phyloP scores from a whole-genome alignment of 2,888 invertebrate genomes.

The Agrypnus murinus region DNA sequence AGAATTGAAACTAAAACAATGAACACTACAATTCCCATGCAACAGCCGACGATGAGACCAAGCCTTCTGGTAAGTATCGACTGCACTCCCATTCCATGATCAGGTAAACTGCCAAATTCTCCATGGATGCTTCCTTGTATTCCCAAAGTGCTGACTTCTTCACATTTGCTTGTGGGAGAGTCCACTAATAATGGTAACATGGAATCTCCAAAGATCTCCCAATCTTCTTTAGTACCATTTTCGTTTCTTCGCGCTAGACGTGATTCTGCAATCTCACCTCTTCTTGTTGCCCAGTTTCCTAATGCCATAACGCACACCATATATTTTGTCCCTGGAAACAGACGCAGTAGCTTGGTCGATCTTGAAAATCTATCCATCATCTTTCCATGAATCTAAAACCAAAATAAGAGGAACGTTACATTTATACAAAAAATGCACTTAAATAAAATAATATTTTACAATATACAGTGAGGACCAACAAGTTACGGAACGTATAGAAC shows the following conservation, averaged over 20 bases:
- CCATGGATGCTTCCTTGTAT: slow-evolving; percentile 81
- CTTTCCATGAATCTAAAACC: slow-evolving; percentile 83
- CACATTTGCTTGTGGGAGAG: slow-evolving; percentile 84
- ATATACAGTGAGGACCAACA: too few relatives aligned
- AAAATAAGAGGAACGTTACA: too few relatives aligned
- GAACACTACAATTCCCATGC: slow-evolving; percentile 90
- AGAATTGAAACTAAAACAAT: slow-evolving; percentile 88
- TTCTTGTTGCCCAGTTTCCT: slow-evolving; percentile 80
- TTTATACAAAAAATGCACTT: too few relatives aligned
- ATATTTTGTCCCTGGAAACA: slow-evolving; percentile 87
- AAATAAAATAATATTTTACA: too few relatives aligned
- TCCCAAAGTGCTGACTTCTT: slow-evolving; percentile 84
- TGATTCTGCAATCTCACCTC: slow-evolving; percentile 73
- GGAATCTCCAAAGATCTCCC: slow-evolving; percentile 74
- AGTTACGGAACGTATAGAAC: too few relatives aligned
- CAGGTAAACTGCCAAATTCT: slow-evolving; percentile 69
- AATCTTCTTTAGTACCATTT: slow-evolving; percentile 63
- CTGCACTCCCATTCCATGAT: slow-evolving; percentile 74
- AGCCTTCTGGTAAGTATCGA: slow-evolving; percentile 87
- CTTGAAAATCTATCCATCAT: slow-evolving; percentile 83
- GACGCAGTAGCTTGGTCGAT: slow-evolving; percentile 82
- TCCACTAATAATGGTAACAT: slow-evolving; percentile 78
- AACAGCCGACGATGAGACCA: slow-evolving; percentile 90
- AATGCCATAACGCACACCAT: slow-evolving; percentile 91
- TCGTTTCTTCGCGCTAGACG: slow-evolving; percentile 69